phyloP scores from a whole-genome alignment of 2,113 vertebrate genomes.

The Actenoides hombroni region DNA sequence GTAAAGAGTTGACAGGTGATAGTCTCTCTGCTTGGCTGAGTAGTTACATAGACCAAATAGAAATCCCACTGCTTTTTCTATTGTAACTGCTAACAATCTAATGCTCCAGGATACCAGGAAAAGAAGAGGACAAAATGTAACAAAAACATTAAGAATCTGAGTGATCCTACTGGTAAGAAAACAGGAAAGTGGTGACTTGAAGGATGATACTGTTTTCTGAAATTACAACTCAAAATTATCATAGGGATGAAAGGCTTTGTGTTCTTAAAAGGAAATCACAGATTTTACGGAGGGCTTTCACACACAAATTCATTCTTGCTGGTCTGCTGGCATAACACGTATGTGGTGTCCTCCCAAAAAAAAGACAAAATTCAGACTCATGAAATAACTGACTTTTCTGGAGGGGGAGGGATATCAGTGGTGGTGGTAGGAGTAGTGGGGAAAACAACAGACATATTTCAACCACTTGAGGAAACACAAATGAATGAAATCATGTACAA shows the following conservation, averaged over 20 bases:
- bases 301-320: not conserved
- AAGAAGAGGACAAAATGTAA: not conserved
- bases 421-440: not conserved
- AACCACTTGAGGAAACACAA: not conserved
- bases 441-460: not conserved
- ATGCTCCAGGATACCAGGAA: not conserved
- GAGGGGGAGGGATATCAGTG: not conserved
- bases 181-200: not conserved
- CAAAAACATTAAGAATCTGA: not conserved
- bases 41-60: not conserved
- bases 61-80: not conserved
- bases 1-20: not conserved
- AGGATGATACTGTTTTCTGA: not conserved
- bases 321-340: rapidly evolving
- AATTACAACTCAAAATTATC: not conserved
- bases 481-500: not conserved
- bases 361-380: not conserved
- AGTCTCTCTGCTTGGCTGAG: not conserved
- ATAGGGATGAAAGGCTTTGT: not conserved
- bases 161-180: not conserved
- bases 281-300: not conserved
- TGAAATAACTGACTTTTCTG: not conserved
- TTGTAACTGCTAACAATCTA: not conserved
- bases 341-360: not conserved
- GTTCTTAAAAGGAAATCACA: not conserved